phyloP scores from a whole-genome alignment of 1,140 invertebrate genomes.

The Harpegnathos saltator region DNA sequence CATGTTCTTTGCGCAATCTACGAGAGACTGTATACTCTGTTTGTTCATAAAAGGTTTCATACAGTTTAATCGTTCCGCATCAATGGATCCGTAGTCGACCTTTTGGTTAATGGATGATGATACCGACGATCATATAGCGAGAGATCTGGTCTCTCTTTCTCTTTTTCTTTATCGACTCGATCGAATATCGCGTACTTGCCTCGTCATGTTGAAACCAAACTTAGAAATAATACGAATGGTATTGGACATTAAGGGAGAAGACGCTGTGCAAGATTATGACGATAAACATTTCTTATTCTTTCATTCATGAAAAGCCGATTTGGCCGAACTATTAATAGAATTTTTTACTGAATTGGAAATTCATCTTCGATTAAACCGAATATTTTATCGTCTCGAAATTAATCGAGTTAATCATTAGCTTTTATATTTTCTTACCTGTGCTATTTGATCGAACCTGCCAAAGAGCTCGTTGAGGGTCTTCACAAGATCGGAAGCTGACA shows the following conservation, averaged over 20 bases:
- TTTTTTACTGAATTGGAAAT: neutral
- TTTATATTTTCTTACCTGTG: constrained; percentile 89
- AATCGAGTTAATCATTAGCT: constrained; percentile 21
- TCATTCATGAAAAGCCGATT: constrained; percentile 1
- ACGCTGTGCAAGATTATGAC: neutral
- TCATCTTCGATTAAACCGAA: neutral
- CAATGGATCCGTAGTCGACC: constrained; percentile 44
- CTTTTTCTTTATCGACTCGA: neutral
- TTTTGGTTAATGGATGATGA: constrained; percentile 47
- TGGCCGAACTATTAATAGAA: neutral
- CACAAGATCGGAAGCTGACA: constrained; percentile 97
- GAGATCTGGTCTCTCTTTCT: constrained; percentile 14
- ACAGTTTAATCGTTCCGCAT: constrained; percentile 36
- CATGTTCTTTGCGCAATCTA: constrained; percentile 15
- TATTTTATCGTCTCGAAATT: constrained; percentile 4
- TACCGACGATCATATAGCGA: constrained; percentile 8
- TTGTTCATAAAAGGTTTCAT: constrained; percentile 43
- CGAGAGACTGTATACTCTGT: neutral
- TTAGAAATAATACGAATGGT: constrained; percentile 14
- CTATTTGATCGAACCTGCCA: constrained; percentile 98
- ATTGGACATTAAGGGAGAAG: neutral
- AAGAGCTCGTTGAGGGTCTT: constrained; percentile 98
- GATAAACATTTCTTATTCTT: neutral
- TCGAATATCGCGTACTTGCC: neutral
- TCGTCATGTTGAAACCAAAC: neutral